Percentiles rank a stretch among this genome's conserved stretches.
Evolutionary conservation across 1,140 invertebrate genomes (phyloP).

Genomic region (Lordiphosa stackelbergi): DNA sequence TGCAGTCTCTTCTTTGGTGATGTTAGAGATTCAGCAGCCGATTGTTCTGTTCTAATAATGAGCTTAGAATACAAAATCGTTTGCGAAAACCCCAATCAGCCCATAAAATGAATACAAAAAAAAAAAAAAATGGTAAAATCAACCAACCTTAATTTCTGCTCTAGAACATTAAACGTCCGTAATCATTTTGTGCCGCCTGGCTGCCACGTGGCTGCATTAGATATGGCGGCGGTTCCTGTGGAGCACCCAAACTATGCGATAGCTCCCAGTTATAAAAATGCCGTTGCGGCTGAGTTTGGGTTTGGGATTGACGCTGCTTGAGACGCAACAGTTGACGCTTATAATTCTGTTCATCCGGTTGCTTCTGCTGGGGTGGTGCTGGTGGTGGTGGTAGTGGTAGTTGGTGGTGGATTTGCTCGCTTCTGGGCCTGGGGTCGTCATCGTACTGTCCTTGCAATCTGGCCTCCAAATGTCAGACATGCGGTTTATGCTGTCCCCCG

Average conservation of each 20-base stretch:
- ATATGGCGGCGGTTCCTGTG: constrained; percentile 45
- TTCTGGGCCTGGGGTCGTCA: constrained; percentile 70
- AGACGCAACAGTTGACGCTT: constrained; percentile 53
- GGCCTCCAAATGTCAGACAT: constrained; percentile 77
- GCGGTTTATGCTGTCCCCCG: constrained; percentile 88
- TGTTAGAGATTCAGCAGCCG: too few species aligned
- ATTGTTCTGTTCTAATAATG: too few species aligned
- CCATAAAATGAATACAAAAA: too few species aligned
- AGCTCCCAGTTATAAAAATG: constrained; percentile 68
- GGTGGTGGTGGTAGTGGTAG: constrained; percentile 17
- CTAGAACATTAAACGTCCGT: constrained; percentile 65
- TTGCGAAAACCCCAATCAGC: too few species aligned
- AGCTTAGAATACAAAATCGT: too few species aligned
- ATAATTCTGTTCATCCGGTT: constrained; percentile 24
- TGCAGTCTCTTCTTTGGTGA: too few species aligned
- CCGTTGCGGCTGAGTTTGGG: constrained; percentile 46
- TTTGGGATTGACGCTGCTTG: constrained; percentile 42
- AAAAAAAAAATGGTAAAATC: background rate
- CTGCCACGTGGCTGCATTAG: constrained; percentile 49
- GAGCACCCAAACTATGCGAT: constrained; percentile 61
- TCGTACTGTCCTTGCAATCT: constrained; percentile 75
- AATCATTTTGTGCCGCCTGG: constrained; percentile 64
- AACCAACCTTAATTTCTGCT: constrained; percentile 20
- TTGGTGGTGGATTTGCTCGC: constrained; percentile 30
- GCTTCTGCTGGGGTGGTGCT: constrained; percentile 6